Evolutionary conservation across 2,888 invertebrate genomes (phyloP).

Genomic region (Cantharis rufa): DNA sequence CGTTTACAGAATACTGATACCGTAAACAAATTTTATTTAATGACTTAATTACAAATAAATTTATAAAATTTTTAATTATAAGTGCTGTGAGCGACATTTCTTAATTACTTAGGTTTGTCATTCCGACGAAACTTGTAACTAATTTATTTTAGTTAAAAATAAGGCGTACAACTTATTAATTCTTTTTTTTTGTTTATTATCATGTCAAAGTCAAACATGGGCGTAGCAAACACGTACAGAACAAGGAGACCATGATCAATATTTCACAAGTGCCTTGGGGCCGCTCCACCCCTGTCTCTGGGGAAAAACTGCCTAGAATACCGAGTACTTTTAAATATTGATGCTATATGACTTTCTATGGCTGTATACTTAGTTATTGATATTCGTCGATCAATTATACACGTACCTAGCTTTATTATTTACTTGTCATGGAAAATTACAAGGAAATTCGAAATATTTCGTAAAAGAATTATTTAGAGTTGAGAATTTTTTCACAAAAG

Average conservation of each 20-base stretch:
- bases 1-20: conserved; percentile 24
- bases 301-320: conserved; percentile 48
- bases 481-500: not conserved
- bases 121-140: not conserved
- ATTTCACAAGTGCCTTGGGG: conserved; percentile 50
- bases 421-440: not conserved
- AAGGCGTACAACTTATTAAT: conserved; percentile 24
- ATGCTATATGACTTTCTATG: conserved; percentile 39
- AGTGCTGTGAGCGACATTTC: not conserved
- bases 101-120: not conserved
- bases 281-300: conserved; percentile 46
- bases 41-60: conserved; percentile 38
- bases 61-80: not conserved
- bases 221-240: conserved; percentile 35
- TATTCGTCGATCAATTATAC: not conserved
- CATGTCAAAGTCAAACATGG: conserved; percentile 35
- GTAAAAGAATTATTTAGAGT: not conserved
- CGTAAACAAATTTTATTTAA: conserved; percentile 30
- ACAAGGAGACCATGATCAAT: conserved; percentile 50
- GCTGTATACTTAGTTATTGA: conserved; percentile 23
- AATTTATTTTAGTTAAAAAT: conserved; percentile 10
- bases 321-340: conserved; percentile 44
- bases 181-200: conserved; percentile 28
- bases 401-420: not conserved
- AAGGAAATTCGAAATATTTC: not conserved